phyloP scores from a whole-genome alignment of 2,888 invertebrate species.

The Lochmaea capreae region DNA sequence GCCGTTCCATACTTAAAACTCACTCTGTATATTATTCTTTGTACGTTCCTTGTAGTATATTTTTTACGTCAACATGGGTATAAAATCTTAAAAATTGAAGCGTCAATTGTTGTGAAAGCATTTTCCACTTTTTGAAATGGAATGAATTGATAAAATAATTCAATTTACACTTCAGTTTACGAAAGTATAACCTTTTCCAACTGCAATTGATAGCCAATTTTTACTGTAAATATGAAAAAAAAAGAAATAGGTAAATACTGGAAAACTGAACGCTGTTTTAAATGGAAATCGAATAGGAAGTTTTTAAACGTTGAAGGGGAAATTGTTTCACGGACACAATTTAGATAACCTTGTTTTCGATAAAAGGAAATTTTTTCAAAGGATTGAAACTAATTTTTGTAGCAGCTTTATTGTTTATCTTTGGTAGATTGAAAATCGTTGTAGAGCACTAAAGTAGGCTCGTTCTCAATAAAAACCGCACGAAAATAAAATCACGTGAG shows the following conservation, averaged over 20 bases:
- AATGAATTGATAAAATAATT: neutral
- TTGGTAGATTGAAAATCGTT: neutral
- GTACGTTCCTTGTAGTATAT: too few species aligned
- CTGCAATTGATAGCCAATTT: neutral
- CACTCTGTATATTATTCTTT: too few species aligned
- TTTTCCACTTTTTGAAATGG: neutral
- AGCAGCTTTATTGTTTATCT: neutral
- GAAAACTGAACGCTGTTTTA: neutral
- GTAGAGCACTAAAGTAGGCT: too few species aligned
- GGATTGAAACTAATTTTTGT: neutral
- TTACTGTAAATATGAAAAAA: neutral
- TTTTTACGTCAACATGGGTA: too few species aligned
- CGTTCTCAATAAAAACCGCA: too few species aligned
- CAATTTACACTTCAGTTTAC: neutral
- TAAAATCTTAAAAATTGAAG: too few species aligned
- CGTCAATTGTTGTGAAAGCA: neutral
- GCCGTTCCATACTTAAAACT: too few species aligned
- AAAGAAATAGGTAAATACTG: neutral
- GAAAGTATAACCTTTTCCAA: neutral
- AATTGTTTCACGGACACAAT: constrained; percentile 2
- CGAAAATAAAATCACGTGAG: too few species aligned
- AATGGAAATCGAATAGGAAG: constrained; percentile 9
- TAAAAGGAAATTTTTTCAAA: constrained; percentile 8
- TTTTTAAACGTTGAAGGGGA: neutral
- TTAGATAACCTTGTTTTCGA: constrained; percentile 9